phyloP scores from a whole-genome alignment of 2,797 vertebrate species.

The Lagodon rhomboides region DNA sequence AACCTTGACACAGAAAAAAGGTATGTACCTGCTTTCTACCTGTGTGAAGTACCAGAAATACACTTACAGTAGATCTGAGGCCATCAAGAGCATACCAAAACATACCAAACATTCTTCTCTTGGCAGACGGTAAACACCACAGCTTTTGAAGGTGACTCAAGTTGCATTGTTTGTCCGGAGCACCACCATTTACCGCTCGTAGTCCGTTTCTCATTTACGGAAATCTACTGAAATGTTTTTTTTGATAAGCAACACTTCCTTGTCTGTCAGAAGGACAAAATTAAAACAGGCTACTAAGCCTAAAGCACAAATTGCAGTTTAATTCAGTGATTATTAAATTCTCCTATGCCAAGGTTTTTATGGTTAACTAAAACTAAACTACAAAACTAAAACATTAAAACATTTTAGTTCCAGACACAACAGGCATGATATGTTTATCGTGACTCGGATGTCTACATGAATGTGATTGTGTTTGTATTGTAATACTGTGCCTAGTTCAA shows the following conservation, averaged over 20 bases:
- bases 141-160: background rate
- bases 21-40: conserved; percentile 42
- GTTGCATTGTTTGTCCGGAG: background rate
- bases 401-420: too few relatives aligned
- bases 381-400: too few relatives aligned
- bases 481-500: too few relatives aligned
- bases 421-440: too few relatives aligned
- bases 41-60: background rate
- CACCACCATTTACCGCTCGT: background rate
- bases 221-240: background rate
- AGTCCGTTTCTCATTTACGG: background rate
- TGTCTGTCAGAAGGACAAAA: background rate
- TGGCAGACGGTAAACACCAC: background rate
- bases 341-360: too few relatives aligned
- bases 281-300: too few relatives aligned
- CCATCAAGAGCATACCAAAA: background rate
- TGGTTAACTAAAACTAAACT: too few relatives aligned
- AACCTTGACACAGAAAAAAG: conserved; percentile 70
- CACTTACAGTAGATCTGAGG: background rate
- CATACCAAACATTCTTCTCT: background rate
- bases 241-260: conserved; percentile 8
- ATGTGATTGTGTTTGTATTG: too few relatives aligned
- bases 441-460: too few relatives aligned
- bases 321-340: too few relatives aligned
- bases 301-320: too few relatives aligned